These are phyloP conservation scores for Chloromyia formosa DNA, from an alignment of 2,888 invertebrate genomes.

Conservation along the genomic window DNA sequence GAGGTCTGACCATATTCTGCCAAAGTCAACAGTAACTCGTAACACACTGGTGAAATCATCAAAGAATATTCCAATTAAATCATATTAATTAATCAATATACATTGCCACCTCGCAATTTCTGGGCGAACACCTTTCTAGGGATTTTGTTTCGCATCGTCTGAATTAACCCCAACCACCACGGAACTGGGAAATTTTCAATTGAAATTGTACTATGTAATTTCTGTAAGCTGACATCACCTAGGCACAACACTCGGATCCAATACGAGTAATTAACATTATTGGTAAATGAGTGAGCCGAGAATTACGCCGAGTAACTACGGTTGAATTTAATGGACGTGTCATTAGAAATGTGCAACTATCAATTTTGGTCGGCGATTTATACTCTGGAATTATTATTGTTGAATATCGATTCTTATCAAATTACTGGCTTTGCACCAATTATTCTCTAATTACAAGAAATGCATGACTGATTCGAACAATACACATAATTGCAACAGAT, in stretches of 20 bases:
- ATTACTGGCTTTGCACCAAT: too few relatives aligned
- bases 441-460: too few relatives aligned
- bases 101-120: too few relatives aligned
- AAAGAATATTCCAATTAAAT: too few relatives aligned
- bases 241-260: neutral
- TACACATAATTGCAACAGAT: too few relatives aligned
- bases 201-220: slow-evolving; percentile 6
- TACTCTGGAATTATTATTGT: too few relatives aligned
- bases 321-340: neutral
- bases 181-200: slow-evolving; percentile 13
- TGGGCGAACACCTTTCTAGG: neutral
- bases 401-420: too few relatives aligned
- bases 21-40: too few relatives aligned
- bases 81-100: too few relatives aligned
- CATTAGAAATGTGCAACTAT: neutral
- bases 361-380: neutral
- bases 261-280: slow-evolving; percentile 8
- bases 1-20: too few relatives aligned
- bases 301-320: neutral
- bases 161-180: slow-evolving; percentile 2
- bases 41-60: too few relatives aligned
- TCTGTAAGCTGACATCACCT: slow-evolving; percentile 9
- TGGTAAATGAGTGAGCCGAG: neutral
- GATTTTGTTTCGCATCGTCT: neutral
- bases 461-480: too few relatives aligned